Base-by-base conservation (phyloP, 2,797 vertebrate species). In the Leuciscus waleckii region DNA sequence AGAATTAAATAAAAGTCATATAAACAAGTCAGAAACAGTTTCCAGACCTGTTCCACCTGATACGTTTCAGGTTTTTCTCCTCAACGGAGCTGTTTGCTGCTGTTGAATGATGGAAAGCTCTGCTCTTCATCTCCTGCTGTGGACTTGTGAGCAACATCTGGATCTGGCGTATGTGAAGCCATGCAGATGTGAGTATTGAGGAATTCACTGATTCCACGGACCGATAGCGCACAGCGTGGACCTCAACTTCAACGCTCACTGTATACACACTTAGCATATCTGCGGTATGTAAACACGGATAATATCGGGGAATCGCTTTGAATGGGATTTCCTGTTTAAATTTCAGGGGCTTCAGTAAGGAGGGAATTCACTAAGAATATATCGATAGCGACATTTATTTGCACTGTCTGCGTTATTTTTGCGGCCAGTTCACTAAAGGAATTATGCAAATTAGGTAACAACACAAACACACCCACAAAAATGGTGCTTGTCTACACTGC, bases 71-170 rank as follows among this genome's bases (percentile, higher is more conserved):
- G 43, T 80, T 79, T 51, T 74, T 46, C 68, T 58, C 49, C 26
- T 71, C 39, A 70, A 43, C 51, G 37, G 65, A 46, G 37, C 56
- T 49, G 67, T 79, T 79, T 79, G 83, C 75, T 85, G 83, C 83
- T 79, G 77, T 80, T 85, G 83, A 73, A 85, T 85, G 83, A 85
- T 74, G 56, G 77, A 85, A 80, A 74, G 56, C 77, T 63, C 76
- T 80, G 73, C 85, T 82, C 85, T 77, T 58, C 9, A 23, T 79
- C 69, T 79, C 81, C 76, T 56, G 86, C 75, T 83, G 77, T 54
- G 86, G 82, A 73, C 56, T 78, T 35, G 13, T n/a, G 26, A 79
- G 77, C 23, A 74, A 87, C 86, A 87, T 85, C 79, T 86, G 83
- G 80, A 51, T 86, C 39, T 68, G 71, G 74, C 51, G 46, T 79